Base-by-base conservation (phyloP, 2,113 vertebrate species). In the Puntigrus tetrazona region DNA sequence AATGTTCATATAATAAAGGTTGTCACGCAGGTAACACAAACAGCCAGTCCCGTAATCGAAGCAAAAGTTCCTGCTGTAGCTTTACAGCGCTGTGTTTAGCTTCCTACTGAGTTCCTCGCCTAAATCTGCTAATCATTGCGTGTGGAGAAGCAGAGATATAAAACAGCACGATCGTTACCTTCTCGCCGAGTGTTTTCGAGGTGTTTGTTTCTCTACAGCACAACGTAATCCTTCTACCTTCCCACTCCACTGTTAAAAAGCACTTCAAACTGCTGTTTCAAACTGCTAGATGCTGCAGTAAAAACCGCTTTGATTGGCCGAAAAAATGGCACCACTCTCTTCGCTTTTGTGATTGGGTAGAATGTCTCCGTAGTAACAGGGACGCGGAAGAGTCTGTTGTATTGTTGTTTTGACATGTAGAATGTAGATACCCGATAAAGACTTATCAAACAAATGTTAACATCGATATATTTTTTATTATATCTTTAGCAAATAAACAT, bases 221-320 rank as follows among this genome's bases (percentile, higher is more conserved):
- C 57, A 80, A 31, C 25, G 10, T 50, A 45, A 13, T 9, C 13
- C 9, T 45, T 29, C 14, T 52, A 45, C 50, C 75, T 78, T 34
- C 1, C 18, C 45, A 81, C 27, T 38, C 11, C 27, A 52, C 63
- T 38, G 78, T 82, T 70, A 41, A 72, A 50, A 69, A 70, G 45
- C 80, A 18, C 79, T n/a, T n/a, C n/a, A n/a, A n/a, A n/a, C n/a
- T n/a, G n/a, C n/a, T 2, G 80, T 91, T 94, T 94, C 90, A 95
- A 95, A 95, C 84, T 22, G 13, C 50, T 77, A 2, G 16, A 86
- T 87, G 38, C 69, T 14, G 3, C 31, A 94, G 90, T 85, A 93
- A 91, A 83, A 16, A 4, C 7, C 20, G 4, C 55, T 73, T 6
- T 70, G 89, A 94, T 93, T 92, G 92, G 94, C 75, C 90, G 1